Percentiles rank a stretch among this genome's conserved stretches.
Conservation (phyloP, 2,888 invertebrate species). For the Ornithoptera priamus region DNA sequence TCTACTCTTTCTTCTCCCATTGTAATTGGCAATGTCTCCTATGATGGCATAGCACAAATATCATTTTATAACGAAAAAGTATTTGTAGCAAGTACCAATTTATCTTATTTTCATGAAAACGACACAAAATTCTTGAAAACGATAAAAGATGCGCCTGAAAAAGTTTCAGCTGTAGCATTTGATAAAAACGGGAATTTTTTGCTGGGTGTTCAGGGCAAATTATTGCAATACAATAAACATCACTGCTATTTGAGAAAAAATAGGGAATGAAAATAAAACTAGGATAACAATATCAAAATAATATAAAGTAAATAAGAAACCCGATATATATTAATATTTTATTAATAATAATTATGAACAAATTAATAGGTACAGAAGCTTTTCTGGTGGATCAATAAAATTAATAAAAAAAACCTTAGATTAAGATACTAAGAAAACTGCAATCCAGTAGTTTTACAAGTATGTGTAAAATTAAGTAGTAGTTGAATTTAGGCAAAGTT, state of each 20-base stretch:
- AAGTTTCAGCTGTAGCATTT: constrained; percentile 63
- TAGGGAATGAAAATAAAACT: constrained; percentile 10
- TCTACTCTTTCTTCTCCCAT: constrained; percentile 46
- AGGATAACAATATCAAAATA: constrained; percentile 18
- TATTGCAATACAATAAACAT: constrained; percentile 57
- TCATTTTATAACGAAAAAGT: constrained; percentile 55
- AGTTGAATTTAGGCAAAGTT: neutral
- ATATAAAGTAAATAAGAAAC: constrained; percentile 17
- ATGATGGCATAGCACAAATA: constrained; percentile 62
- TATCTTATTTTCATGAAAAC: constrained; percentile 60
- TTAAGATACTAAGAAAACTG: neutral
- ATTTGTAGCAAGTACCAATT: constrained; percentile 56
- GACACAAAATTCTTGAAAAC: constrained; percentile 51
- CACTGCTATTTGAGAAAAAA: constrained; percentile 47
- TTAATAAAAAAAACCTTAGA: neutral
- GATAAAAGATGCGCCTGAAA: constrained; percentile 53
- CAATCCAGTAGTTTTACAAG: neutral
- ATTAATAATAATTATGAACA: constrained; percentile 26
- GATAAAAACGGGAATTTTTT: constrained; percentile 55
- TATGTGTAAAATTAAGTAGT: neutral
- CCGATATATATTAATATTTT: constrained; percentile 25
- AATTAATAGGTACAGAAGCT: neutral
- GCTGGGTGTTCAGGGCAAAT: constrained; percentile 55
- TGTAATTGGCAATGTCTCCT: constrained; percentile 52
- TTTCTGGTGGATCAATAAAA: neutral